Evolutionary conservation across 2,113 vertebrate genomes (phyloP), one percentile per base, ranked within the genome.

Genomic region (Strigops habroptila): DNA sequence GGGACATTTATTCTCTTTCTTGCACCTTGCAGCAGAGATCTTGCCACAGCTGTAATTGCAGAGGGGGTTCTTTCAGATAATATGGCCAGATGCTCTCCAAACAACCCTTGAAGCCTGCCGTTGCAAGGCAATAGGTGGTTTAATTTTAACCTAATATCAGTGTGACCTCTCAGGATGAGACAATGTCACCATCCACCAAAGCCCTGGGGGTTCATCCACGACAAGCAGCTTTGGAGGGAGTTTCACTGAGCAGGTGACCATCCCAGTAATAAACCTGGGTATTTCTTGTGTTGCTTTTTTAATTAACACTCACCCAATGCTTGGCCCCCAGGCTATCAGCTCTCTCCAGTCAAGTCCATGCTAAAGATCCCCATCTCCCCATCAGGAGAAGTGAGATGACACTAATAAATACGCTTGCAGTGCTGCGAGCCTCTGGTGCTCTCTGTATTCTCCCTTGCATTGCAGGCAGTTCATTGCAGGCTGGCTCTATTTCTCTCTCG

Each of bases 21-120:
- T 43, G 70, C 83, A 86, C 69, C 83, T 95, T 30, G 0, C 48
- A 30, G 30, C 83, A 37, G 77, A 86, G 41, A 74, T 16, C 49
- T 79, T 63, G 59, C 49, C 1, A 3, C 49, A 68, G 7, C 23
- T 51, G 33, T 76, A 92, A 95, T 79, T 91, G 83, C 68, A 77
- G 18, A 1, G 33, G 33, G 57, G 23, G 30, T 88, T 69, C 52
- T 80, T 28, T 18, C 14, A n/a, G 28, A 5, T 71, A 71, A 52
- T 12, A 35, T 10, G 35, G 39, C 69, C 92, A 93, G 91, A 71
- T 96, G 93, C 69, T 95, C 74, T 84, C 94, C 74, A 73, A 82
- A 10, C 65, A 91, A 93, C 75, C 81, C 89, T 44, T 23, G 44
- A 60, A 88, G 65, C 17, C 43, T 86, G 57, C 24, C 24, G 9